Base-by-base conservation (phyloP, 2,797 vertebrate genomes). In the Micrastur ruficollis region DNA sequence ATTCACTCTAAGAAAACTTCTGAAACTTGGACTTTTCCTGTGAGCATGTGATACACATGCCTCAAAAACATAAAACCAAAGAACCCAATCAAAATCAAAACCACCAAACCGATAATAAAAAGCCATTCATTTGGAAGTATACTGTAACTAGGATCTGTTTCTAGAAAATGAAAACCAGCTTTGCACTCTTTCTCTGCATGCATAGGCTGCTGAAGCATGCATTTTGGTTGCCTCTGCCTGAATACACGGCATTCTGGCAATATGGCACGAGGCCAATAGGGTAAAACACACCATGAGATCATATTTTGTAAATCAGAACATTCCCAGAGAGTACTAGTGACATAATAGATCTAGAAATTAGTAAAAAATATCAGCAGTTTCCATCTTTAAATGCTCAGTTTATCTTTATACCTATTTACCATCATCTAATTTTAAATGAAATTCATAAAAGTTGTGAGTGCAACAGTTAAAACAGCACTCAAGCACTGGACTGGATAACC, bases 241-340 rank as follows among this genome's bases (percentile, higher is more conserved):
- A 89, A 80, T 63, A 52, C 31, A 32, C n/a, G 31, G 42, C 17
- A n/a, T 87, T 94, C 78, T 92, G 92, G 62, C 58, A 78, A 59
- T n/a, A 34, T 74, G 78, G 86, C 93, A 96, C 91, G 61, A 81
- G 89, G 74, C 84, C 94, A 95, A n/a, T 81, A 95, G 92, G 86
- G 96, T 94, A 96, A 96, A 92, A 72, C 29, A 82, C 18, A 29
- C 58, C 7, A 2, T 90, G 78, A 96, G 52, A 73, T 93, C 88
- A 78, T 66, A 81, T 89, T 96, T 85, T 72, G 29, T 34, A 81
- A 78, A 95, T 78, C 53, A 87, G 53, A 96, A 87, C 46, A 93
- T 96, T 91, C 58, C 81, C 89, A 49, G 91, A 78, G 67, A 85
- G 23, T 63, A 75, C 31, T 44, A 81, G 67, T 85, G 88, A 89